Evolutionary conservation across 2,888 invertebrate species (phyloP).

Genomic region (Dioctria linearis): DNA sequence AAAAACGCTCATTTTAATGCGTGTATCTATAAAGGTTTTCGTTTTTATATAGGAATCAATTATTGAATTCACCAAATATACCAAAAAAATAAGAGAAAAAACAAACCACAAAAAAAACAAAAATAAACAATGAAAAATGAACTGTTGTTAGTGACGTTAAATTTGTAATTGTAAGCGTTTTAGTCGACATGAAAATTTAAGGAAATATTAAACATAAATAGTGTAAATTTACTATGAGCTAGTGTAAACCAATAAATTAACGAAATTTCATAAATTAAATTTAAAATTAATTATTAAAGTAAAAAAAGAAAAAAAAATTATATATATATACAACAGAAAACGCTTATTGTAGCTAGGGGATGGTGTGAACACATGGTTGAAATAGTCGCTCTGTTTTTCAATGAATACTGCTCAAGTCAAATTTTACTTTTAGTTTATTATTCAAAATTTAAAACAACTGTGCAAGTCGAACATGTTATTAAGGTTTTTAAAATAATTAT

Average conservation of each 20-base stretch:
- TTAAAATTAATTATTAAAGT: constrained; percentile 26
- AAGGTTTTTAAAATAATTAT: no score
- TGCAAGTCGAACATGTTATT: no score
- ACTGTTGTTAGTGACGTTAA: constrained; percentile 63
- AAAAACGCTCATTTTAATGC: constrained; percentile 45
- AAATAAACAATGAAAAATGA: constrained; percentile 58
- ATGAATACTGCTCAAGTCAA: not conserved
- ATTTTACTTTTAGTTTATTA: not conserved
- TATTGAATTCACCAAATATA: constrained; percentile 49
- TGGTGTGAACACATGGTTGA: not conserved
- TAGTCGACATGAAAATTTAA: constrained; percentile 59
- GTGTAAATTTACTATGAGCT: constrained; percentile 50
- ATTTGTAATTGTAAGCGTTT: constrained; percentile 61
- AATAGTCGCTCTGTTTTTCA: not conserved
- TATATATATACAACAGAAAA: constrained; percentile 1
- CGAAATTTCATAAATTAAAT: constrained; percentile 41
- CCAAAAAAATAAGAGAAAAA: constrained; percentile 23
- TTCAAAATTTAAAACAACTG: no score
- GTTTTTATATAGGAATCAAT: constrained; percentile 49
- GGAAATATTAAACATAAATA: constrained; percentile 56
- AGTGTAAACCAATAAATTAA: constrained; percentile 42
- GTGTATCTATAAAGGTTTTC: constrained; percentile 14
- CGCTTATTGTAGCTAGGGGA: constrained; percentile 19
- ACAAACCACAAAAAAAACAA: no score
- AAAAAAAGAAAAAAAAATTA: not conserved